Base-by-base conservation (phyloP, 2,113 vertebrate species). In the Brachyhypopomus occidentalis region DNA sequence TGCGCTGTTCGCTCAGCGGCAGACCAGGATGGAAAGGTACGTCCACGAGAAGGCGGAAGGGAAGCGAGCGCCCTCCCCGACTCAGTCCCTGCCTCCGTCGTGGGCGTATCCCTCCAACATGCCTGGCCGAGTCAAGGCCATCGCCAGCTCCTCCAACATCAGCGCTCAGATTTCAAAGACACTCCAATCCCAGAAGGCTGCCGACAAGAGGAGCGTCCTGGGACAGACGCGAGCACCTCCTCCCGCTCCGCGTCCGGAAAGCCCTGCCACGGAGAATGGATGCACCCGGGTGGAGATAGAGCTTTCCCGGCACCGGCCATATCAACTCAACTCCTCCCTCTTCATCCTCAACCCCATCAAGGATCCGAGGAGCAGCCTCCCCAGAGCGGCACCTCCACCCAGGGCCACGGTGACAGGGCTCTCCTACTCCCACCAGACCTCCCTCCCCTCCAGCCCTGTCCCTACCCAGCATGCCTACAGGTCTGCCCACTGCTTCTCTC, bases 11-110 rank as follows among this genome's bases (percentile, higher is more conserved):
- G 95, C 96, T 73, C 96, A 95, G 64, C 93, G 97, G 9, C 97
- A 97, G 81, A 95, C 97, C 14, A 95, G 97, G 81, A 98, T 99
- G 97, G 97, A 99, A 89, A 96, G 96, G 80, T 99, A 95, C 0
- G 90, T 97, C 6, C 87, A 96, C 0, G 96, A 98, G 84, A 94
- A 93, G 1, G 87, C 95, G 1, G 87, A 79, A 4, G 86, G 92
- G 79, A 88, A 90, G 56, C 92, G 97, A 78, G 95, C 95, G 82
- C 96, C 96, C 0, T 99, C 98, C 0, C 98, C 98, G 17, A 97
- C 98, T 0, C 95, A 95, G 93, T 99, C 98, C 79, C 89, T 99
- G 88, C 97, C 97, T 80, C 96, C 98, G 0, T 98, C 97, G 84
- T 99, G 97, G 97, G 96, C 96, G 66, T 99, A 95, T 1, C 93